phyloP scores from a whole-genome alignment of 2,888 invertebrate genomes.

The Agrochola litura region DNA sequence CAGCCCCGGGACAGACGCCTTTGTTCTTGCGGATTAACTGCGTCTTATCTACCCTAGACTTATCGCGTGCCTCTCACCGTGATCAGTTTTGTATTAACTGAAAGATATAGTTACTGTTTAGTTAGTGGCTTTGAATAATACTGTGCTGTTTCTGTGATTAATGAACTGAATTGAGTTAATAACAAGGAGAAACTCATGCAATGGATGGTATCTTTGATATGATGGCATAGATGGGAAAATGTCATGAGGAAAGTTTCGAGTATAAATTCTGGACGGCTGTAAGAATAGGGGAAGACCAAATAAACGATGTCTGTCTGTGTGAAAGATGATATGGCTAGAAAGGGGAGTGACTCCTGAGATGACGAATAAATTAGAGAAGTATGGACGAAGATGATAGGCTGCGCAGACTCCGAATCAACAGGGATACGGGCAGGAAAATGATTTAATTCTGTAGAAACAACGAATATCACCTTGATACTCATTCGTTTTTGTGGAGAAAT shows the following conservation, averaged over 20 bases:
- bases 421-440: neutral
- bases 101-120: constrained; percentile 42
- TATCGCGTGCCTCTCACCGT: constrained; percentile 79
- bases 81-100: constrained; percentile 64
- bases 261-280: neutral
- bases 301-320: neutral
- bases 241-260: neutral
- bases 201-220: neutral
- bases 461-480: too few species aligned
- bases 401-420: neutral
- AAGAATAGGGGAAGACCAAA: too few species aligned
- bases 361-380: neutral
- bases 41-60: constrained; percentile 77
- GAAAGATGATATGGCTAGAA: neutral
- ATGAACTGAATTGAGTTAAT: constrained; percentile 4
- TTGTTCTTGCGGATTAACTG: constrained; percentile 82
- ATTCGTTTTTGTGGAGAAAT: too few species aligned
- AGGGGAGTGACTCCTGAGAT: too few species aligned
- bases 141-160: constrained; percentile 7
- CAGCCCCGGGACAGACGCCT: constrained; percentile 74
- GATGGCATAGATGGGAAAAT: neutral
- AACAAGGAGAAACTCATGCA: neutral
- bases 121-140: constrained; percentile 29
- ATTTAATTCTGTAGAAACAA: neutral
- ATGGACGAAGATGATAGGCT: neutral